Percentiles rank a stretch among this genome's conserved stretches.
phyloP scores from a whole-genome alignment of 2,797 vertebrate species.

The Margarornis squamiger region DNA sequence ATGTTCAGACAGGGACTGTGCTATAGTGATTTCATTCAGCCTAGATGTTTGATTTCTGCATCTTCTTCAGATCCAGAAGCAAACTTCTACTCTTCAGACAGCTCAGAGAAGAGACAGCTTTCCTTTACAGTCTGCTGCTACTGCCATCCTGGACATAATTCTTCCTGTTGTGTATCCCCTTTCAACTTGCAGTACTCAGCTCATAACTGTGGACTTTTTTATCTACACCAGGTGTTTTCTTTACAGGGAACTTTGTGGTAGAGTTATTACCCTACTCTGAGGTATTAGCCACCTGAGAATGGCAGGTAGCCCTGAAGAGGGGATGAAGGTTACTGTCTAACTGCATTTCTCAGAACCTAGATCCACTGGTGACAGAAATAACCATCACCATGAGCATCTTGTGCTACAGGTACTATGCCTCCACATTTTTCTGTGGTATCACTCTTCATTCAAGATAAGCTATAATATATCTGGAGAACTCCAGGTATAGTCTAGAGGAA shows the following conservation, averaged over 20 bases:
- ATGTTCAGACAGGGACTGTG: background rate
- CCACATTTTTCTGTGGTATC: background rate
- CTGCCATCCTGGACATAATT: background rate
- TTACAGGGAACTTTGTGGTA: background rate
- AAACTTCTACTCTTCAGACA: conserved; percentile 3
- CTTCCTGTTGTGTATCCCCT: background rate
- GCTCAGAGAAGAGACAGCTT: background rate
- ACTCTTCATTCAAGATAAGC: background rate
- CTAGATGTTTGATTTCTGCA: conserved; percentile 14
- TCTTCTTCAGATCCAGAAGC: background rate
- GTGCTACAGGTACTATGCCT: background rate
- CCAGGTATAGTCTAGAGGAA: background rate
- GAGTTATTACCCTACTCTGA: background rate
- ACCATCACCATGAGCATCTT: background rate
- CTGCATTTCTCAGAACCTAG: background rate
- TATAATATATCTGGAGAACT: background rate
- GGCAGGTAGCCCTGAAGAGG: background rate
- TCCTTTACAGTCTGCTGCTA: background rate
- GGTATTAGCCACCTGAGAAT: background rate
- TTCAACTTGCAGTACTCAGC: background rate
- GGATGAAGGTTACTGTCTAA: background rate
- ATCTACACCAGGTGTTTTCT: background rate
- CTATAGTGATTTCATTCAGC: conserved; percentile 10
- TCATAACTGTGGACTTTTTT: background rate
- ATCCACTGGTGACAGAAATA: background rate